Percentiles rank a stretch among this genome's conserved stretches.
phyloP scores from a whole-genome alignment of 2,888 invertebrate species.

The Ditula angustiorana region DNA sequence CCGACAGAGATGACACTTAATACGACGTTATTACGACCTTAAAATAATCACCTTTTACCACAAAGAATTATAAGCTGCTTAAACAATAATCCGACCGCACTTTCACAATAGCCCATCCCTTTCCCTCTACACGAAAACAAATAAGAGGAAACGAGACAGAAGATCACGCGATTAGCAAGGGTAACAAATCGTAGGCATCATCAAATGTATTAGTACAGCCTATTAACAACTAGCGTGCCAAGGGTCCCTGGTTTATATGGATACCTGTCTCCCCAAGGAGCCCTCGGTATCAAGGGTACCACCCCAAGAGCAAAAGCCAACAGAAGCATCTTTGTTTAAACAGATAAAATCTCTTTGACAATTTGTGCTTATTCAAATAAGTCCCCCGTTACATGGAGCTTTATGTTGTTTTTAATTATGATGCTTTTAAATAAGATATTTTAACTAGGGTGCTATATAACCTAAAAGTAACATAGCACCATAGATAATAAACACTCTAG shows the following conservation, averaged over 20 bases:
- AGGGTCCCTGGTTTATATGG: constrained; percentile 24
- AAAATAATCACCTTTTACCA: constrained; percentile 50
- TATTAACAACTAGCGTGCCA: constrained; percentile 60
- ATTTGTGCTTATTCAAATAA: constrained; percentile 85
- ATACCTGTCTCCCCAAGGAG: constrained; percentile 33
- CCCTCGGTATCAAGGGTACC: constrained; percentile 10
- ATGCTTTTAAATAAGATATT: constrained; percentile 23
- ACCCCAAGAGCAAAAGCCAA: constrained; percentile 74
- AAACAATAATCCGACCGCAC: constrained; percentile 63
- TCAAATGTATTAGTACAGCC: constrained; percentile 82
- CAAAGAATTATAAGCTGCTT: constrained; percentile 68
- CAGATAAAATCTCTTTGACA: constrained; percentile 86
- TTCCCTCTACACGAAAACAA: constrained; percentile 42
- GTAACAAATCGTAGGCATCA: constrained; percentile 74
- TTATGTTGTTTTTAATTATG: constrained; percentile 53
- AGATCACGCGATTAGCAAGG: constrained; percentile 70
- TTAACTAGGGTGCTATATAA: constrained; percentile 22
- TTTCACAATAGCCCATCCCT: constrained; percentile 55
- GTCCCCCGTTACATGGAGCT: constrained; percentile 77
- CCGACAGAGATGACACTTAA: constrained; percentile 31
- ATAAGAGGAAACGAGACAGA: constrained; percentile 50
- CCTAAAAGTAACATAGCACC: no score
- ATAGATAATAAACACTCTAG: no score
- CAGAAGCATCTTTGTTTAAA: constrained; percentile 82
- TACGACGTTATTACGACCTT: constrained; percentile 38